Conservation (phyloP, 2,888 invertebrate genomes). For the Drosophila mimica region DNA sequence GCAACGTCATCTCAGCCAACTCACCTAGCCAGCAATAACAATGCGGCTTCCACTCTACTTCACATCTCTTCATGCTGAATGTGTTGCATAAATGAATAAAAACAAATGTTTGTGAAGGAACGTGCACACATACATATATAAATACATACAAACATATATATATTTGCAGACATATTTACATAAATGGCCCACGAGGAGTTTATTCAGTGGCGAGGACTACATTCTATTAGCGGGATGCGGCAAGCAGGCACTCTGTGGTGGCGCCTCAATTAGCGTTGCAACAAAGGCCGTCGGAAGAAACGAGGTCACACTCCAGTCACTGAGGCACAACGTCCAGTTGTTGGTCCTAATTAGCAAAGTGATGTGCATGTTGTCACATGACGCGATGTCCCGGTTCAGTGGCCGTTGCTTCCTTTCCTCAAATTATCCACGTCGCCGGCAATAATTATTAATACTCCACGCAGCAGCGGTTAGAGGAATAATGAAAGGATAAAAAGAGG, state of each 20-base stretch:
- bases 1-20: neutral
- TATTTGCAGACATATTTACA: neutral
- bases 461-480: neutral
- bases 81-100: slow-evolving; percentile 15
- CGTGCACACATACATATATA: neutral
- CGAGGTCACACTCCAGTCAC: slow-evolving; percentile 20
- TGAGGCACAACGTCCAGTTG: slow-evolving; percentile 27
- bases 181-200: neutral
- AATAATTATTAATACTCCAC: neutral
- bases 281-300: slow-evolving; percentile 19
- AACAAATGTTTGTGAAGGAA: slow-evolving; percentile 20
- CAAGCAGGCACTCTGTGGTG: slow-evolving; percentile 15
- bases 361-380: slow-evolving; percentile 18
- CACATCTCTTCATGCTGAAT: neutral
- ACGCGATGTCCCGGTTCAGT: slow-evolving; percentile 26
- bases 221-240: slow-evolving; percentile 15
- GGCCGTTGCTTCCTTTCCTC: slow-evolving; percentile 2
- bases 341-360: slow-evolving; percentile 37
- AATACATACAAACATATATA: neutral
- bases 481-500: neutral
- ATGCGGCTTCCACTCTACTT: slow-evolving; percentile 4
- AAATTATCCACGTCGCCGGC: neutral
- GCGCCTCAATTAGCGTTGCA: slow-evolving; percentile 35
- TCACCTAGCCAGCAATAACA: slow-evolving; percentile 12
- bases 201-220: slow-evolving; percentile 2